phyloP scores from a whole-genome alignment of 1,140 invertebrate genomes.

The Lanistes nyassanus region DNA sequence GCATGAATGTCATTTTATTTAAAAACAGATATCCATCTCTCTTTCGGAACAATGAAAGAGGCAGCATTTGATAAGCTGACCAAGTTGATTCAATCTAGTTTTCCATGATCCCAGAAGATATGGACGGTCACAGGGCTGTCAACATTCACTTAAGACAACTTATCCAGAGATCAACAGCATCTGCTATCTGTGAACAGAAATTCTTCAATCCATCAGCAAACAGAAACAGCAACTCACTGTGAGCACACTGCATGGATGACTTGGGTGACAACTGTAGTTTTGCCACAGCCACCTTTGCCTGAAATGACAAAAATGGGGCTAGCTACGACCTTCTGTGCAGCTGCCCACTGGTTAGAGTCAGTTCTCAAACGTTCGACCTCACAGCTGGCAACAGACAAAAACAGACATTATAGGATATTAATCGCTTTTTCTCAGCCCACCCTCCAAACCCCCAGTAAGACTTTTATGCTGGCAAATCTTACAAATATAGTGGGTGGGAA shows the following conservation, averaged over 20 bases:
- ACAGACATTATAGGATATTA: neutral
- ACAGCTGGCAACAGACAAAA: conserved; percentile 31
- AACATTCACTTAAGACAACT: too few species aligned
- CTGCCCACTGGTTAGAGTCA: conserved; percentile 50
- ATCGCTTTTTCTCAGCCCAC: neutral
- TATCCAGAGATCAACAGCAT: neutral
- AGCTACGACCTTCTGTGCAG: conserved; percentile 42
- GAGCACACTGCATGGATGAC: conserved; percentile 31
- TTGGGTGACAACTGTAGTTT: conserved; percentile 59
- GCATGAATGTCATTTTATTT: too few species aligned
- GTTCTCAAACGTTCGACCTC: conserved; percentile 39
- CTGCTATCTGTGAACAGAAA: too few species aligned
- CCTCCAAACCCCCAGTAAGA: neutral
- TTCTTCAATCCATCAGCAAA: too few species aligned
- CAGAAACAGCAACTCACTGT: neutral
- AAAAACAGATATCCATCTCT: too few species aligned
- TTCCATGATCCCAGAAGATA: too few species aligned
- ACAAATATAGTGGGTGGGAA: too few species aligned
- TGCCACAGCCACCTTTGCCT: conserved; percentile 62
- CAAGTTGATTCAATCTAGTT: too few species aligned
- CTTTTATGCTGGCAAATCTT: neutral
- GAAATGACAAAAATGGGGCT: conserved; percentile 57
- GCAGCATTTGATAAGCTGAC: too few species aligned
- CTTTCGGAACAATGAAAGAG: too few species aligned
- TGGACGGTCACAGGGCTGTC: too few species aligned